Base-by-base conservation (phyloP, 2,888 invertebrate genomes). In the Epicampocera succincta region DNA sequence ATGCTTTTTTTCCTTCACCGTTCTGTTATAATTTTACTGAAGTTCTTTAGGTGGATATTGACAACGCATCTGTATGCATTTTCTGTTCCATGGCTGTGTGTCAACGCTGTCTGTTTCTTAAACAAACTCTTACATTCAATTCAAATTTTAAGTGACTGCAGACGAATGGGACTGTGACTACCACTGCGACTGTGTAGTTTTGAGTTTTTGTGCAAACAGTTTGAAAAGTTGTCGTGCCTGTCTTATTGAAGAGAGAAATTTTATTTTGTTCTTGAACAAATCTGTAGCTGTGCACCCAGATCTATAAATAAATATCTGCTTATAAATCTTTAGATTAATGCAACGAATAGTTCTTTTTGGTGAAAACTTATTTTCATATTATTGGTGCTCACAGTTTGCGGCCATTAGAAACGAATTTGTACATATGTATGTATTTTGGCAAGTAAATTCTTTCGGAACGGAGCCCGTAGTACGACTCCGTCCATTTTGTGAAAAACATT, bases 121-220 rank as follows among this genome's bases (percentile, higher is more conserved):
- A 74, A 46, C 56, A 56, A 65, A 65, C 38, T 48, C 46, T 65
- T 61, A 52, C 19, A 68, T 68, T 68, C 50, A 76, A 68, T 75
- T 60, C 33, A 75, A 75, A 75, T 60, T 75, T 65, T 29, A 65
- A 74, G 74, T 56, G 56, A 46, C 56, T 65, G 46, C 40, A 56
- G 74, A 54, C 56, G 38, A 46, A 19, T 12, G 17, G 5, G 17
- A 19, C 19, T 40, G 40, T 44, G 44, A 25, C 25, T 25, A 5
- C 25, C 3, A 25, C 25, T 25, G 25, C 25, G 33, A 19, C 40
- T 40, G 40, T 44, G 44, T 19, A 42, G n/a, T 44, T 29, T n/a
- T 9, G 29, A 71, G 38, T 71, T n/a, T 50, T 58, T 44, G 4
- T 54, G 42, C 25, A 54, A 15, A 54, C 54, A 46, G 15, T 54